Evolutionary conservation across 1,140 invertebrate species (phyloP).

Genomic region (Hyles vespertilio): DNA sequence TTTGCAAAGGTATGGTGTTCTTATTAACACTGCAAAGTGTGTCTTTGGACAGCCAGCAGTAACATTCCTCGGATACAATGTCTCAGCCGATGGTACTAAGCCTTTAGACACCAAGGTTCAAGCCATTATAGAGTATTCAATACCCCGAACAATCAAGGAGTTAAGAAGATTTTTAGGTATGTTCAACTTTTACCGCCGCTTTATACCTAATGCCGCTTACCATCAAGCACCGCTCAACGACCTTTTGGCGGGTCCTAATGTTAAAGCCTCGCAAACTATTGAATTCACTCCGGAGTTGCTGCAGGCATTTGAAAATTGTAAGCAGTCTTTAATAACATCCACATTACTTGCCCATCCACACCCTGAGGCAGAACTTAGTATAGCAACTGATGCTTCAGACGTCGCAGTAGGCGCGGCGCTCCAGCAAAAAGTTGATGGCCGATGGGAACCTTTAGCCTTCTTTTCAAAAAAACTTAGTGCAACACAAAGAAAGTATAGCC

Average conservation of each 20-base stretch:
- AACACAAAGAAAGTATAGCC: background rate
- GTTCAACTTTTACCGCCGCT: constrained; percentile 14
- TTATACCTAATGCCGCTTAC: constrained; percentile 1
- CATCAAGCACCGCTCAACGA: background rate
- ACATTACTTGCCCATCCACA: constrained; percentile 3
- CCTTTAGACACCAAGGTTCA: background rate
- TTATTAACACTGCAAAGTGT: constrained; percentile 11
- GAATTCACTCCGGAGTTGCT: background rate
- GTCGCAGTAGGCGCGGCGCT: background rate
- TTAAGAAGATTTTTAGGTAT: constrained; percentile 14
- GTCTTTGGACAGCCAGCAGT: constrained; percentile 7
- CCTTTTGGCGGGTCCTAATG: background rate
- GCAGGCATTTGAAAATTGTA: background rate
- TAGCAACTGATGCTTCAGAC: constrained; percentile 2
- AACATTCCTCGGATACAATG: constrained; percentile 6
- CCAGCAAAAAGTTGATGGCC: constrained; percentile 2
- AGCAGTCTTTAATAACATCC: background rate
- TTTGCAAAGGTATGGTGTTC: constrained; percentile 4
- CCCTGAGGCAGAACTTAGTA: background rate
- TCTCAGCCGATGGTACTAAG: constrained; percentile 2
- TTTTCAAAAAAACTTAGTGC: constrained; percentile 6
- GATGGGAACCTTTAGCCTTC: constrained; percentile 6
- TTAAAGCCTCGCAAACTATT: background rate
- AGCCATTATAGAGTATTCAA: constrained; percentile 4
- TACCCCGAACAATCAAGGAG: constrained; percentile 6